These are phyloP conservation scores for Tragopan temminckii DNA, from an alignment of 2,797 vertebrate species.

Conservation along the genomic window DNA sequence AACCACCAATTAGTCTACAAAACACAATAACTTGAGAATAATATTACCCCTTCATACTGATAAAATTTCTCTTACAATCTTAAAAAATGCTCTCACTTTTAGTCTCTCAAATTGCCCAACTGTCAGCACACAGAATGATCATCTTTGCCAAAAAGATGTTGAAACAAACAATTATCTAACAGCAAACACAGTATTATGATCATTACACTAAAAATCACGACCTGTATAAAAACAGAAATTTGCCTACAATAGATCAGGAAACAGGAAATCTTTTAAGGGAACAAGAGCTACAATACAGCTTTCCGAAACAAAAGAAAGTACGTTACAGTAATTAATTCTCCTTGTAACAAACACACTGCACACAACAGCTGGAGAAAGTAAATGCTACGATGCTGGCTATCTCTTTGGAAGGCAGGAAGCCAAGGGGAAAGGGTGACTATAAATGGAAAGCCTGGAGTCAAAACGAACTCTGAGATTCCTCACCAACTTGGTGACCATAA, in stretches of 20 bases:
- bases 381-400: constrained; percentile 41
- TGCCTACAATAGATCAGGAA: constrained; percentile 39
- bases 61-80: neutral
- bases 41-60: neutral
- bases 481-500: neutral
- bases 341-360: constrained; percentile 16
- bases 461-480: constrained; percentile 22
- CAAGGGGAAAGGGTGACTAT: constrained; percentile 34
- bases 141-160: constrained; percentile 2
- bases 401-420: constrained; percentile 51
- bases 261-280: constrained; percentile 49
- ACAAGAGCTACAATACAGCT: neutral
- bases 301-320: constrained; percentile 57
- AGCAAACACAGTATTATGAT: neutral
- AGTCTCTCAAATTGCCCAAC: neutral
- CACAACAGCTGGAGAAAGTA: constrained; percentile 47
- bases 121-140: neutral
- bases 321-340: constrained; percentile 24
- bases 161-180: neutral
- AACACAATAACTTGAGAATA: neutral
- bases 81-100: neutral
- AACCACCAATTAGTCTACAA: neutral
- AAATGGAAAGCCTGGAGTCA: constrained; percentile 39
- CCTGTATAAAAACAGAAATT: neutral
- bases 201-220: neutral